phyloP scores from a whole-genome alignment of 2,888 invertebrate genomes.

The Disparrhopalites patrizii region DNA sequence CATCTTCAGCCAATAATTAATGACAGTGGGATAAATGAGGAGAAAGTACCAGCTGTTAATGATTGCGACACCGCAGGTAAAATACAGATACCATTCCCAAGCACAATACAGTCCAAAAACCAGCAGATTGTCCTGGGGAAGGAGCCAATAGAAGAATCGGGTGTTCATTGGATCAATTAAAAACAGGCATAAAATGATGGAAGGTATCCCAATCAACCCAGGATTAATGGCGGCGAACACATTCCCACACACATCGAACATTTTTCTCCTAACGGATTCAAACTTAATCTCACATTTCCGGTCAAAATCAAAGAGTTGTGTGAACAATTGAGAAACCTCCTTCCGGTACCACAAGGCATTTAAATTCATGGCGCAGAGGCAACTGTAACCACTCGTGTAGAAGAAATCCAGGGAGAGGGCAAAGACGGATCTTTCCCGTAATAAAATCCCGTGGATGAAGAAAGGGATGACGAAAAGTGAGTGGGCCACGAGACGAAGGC shows the following conservation, averaged over 20 bases:
- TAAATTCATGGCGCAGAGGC: not conserved
- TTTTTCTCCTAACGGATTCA: not conserved
- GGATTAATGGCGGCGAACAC: not conserved
- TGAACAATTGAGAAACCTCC: not conserved
- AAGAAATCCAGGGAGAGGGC: not conserved
- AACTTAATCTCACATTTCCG: not conserved
- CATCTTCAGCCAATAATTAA: not conserved
- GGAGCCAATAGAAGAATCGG: not conserved
- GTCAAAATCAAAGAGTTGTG: not conserved
- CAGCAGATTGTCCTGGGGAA: not conserved
- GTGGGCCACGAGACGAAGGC: not conserved
- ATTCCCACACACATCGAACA: not conserved
- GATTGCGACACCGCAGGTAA: not conserved
- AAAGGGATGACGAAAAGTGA: not conserved
- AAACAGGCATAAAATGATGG: not conserved
- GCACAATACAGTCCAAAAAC: not conserved
- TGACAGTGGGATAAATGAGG: not conserved
- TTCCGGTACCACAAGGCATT: not conserved
- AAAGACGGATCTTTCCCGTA: not conserved
- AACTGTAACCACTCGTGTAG: not conserved
- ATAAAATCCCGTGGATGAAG: not conserved
- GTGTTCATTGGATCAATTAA: not conserved
- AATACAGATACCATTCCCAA: not conserved
- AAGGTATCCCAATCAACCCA: not conserved
- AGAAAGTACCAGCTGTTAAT: not conserved